Evolutionary conservation across 2,113 vertebrate species (phyloP).

Genomic region (Podarcis muralis): DNA sequence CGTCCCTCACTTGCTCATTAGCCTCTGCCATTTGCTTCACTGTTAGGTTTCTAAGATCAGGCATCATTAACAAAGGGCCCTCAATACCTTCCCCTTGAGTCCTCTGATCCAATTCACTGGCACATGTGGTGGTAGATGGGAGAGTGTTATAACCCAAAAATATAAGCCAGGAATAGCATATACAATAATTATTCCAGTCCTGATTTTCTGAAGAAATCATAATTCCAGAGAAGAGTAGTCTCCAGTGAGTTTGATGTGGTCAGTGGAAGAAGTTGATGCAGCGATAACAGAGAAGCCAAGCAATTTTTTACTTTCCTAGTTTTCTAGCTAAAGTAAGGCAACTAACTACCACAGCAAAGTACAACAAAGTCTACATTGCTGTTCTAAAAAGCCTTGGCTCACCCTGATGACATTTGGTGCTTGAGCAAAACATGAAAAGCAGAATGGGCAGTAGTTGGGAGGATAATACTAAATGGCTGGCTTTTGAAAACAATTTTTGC

Average conservation of each 20-base stretch:
- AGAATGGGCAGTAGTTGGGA: background rate
- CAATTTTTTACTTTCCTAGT: constrained; percentile 27
- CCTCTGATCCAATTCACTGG: constrained; percentile 47
- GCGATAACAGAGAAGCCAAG: constrained; percentile 61
- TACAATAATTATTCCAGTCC: constrained; percentile 37
- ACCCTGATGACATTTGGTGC: constrained; percentile 62
- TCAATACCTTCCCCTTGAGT: background rate
- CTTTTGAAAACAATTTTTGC: background rate
- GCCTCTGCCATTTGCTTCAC: background rate
- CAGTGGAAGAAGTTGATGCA: constrained; percentile 33
- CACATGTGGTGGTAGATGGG: constrained; percentile 37
- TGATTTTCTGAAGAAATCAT: constrained; percentile 39
- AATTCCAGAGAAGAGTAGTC: constrained; percentile 59
- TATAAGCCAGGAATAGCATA: constrained; percentile 45
- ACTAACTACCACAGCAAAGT: constrained; percentile 36
- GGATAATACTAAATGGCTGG: background rate
- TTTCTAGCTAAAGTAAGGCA: constrained; percentile 45
- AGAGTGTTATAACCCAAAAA: constrained; percentile 58
- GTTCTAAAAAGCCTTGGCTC: constrained; percentile 35
- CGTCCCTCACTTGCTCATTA: constrained; percentile 17
- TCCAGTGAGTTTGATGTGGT: constrained; percentile 5
- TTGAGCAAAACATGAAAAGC: constrained; percentile 40
- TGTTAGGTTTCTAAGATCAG: background rate
- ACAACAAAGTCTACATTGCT: constrained; percentile 22
- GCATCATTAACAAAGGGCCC: background rate